A percentile compares a stretch with the other conserved stretches of the same genome.
Evolutionary conservation across 2,797 vertebrate genomes (phyloP).

Genomic region (Myotis myotis): DNA sequence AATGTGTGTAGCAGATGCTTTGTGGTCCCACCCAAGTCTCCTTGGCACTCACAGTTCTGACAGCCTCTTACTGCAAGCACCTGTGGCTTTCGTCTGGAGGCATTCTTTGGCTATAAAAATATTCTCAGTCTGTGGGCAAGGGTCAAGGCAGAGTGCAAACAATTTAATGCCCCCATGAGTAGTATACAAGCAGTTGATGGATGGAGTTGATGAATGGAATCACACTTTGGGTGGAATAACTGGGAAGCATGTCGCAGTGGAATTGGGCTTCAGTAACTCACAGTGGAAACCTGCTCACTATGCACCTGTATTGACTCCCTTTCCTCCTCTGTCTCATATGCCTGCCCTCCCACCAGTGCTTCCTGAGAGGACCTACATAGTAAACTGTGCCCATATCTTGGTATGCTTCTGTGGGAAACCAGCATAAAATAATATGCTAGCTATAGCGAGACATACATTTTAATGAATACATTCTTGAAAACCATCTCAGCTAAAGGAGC

Average conservation of each 20-base stretch:
- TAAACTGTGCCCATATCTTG: neutral
- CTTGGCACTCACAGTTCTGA: neutral
- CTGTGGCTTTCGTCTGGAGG: neutral
- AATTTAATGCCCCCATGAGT: neutral
- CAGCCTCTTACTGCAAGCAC: neutral
- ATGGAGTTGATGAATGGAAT: conserved; percentile 22
- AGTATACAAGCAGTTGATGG: neutral
- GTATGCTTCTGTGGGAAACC: neutral
- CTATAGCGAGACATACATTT: neutral
- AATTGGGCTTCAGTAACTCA: neutral
- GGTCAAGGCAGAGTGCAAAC: conserved; percentile 37
- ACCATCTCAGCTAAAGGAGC: neutral
- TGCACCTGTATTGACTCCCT: neutral
- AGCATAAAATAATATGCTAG: neutral
- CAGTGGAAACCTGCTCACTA: neutral
- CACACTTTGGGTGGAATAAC: neutral
- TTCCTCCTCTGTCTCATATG: neutral
- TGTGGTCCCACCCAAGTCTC: neutral
- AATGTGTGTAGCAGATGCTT: conserved; percentile 30
- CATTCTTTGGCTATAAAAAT: conserved; percentile 26
- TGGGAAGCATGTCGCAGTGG: neutral
- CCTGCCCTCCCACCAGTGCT: neutral
- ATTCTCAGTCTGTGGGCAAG: conserved; percentile 44
- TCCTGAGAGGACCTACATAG: neutral
- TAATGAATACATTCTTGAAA: neutral